Evolutionary conservation across 2,888 invertebrate species (phyloP).

Genomic region (Drosophila algonquin): DNA sequence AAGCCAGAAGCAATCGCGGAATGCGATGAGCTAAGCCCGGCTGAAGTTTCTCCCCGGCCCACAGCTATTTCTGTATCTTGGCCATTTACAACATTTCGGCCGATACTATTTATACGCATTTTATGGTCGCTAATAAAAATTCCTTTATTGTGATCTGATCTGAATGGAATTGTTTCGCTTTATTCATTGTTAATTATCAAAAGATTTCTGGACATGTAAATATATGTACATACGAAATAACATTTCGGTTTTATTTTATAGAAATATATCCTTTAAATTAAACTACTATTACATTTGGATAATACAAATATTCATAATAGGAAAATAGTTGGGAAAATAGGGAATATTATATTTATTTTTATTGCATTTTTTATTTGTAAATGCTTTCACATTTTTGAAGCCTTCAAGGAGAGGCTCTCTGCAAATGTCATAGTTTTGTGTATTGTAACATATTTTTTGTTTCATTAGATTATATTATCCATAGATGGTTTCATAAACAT

Average conservation of each 20-base stretch:
- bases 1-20: conserved; percentile 25
- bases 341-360: too few relatives aligned
- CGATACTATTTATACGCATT: conserved; percentile 56
- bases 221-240: conserved; percentile 1
- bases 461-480: too few relatives aligned
- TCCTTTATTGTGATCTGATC: conserved; percentile 5
- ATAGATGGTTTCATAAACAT: too few relatives aligned
- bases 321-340: too few relatives aligned
- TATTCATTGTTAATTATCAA: conserved; percentile 24
- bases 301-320: too few relatives aligned
- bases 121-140: conserved; percentile 51
- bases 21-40: conserved; percentile 45
- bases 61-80: conserved; percentile 45
- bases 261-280: neutral
- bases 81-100: conserved; percentile 32
- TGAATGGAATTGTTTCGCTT: conserved; percentile 21
- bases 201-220: conserved; percentile 10
- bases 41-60: conserved; percentile 49
- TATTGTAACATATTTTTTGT: too few relatives aligned
- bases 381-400: too few relatives aligned
- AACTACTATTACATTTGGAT: too few relatives aligned
- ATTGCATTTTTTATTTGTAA: too few relatives aligned
- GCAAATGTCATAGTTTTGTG: too few relatives aligned
- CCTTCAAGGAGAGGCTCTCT: too few relatives aligned
- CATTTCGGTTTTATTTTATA: neutral